Percentiles rank a stretch among this genome's conserved stretches.
Evolutionary conservation across 2,113 vertebrate genomes (phyloP).

Genomic region (Cygnus atratus): DNA sequence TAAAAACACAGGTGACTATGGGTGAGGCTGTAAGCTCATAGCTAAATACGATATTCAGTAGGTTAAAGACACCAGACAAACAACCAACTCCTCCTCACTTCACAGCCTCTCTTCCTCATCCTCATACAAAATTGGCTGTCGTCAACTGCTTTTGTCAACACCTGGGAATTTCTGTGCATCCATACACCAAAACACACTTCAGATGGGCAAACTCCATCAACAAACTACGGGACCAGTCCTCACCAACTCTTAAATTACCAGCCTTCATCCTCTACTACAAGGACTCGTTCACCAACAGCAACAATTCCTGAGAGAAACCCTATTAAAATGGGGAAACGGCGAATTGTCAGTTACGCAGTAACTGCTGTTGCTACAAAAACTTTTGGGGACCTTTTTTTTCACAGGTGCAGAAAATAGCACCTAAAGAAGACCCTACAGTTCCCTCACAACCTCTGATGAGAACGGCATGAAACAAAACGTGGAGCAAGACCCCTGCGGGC

Average conservation of each 20-base stretch:
- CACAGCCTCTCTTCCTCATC: neutral
- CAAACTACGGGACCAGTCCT: neutral
- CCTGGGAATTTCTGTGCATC: neutral
- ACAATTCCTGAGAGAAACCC: neutral
- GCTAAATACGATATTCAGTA: neutral
- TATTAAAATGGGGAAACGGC: neutral
- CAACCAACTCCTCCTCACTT: accelerated
- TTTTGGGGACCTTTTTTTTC: neutral
- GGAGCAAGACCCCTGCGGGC: neutral
- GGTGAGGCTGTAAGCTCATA: neutral
- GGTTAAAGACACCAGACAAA: neutral
- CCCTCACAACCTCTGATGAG: neutral
- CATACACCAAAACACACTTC: neutral
- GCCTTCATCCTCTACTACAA: neutral
- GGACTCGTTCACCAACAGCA: neutral
- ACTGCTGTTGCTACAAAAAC: neutral
- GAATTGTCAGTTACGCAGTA: neutral
- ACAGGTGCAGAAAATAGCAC: neutral
- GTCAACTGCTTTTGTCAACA: neutral
- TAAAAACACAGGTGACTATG: neutral
- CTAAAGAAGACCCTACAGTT: neutral
- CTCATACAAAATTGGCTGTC: neutral
- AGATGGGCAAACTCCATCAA: neutral
- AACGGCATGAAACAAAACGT: neutral
- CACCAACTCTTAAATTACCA: neutral